Evolutionary conservation across 2,888 invertebrate species (phyloP), one percentile per base, ranked within the genome.

Genomic region (Lithophane semibrunnea): DNA sequence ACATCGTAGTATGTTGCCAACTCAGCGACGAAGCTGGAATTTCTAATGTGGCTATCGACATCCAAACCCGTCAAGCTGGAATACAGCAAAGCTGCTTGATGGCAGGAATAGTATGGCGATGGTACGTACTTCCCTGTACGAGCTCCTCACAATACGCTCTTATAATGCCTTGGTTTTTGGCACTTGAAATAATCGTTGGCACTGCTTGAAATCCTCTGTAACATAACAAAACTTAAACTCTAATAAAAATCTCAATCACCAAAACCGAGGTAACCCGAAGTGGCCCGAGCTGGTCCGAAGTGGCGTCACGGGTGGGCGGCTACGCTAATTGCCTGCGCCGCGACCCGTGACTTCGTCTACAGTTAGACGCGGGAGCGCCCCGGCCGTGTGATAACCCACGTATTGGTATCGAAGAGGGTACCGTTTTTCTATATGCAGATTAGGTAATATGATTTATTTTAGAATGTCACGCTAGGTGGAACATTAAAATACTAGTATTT

Each of bases 261-360:
- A 76, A 87, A 85, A 74, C 73, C 84, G 81, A 82, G 21, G 76
- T 79, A 77, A 83, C 86, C 86, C 88, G 90, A 89, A 86, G 87
- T 90, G 88, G 90, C 75, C 84, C 88, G 91, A 88, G 87, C 84
- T 84, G 85, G 88, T 80, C 88, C 88, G 87, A 89, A 89, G 88
- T 71, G 88, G 82, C 89, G 94, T 92, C 93, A 91, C 95, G 95
- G 95, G 95, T 94, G 95, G 95, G 90, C 91, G 95, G 88, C 79
- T 90, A 80, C 86, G 84, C 91, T 95, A 94, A 95, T 94, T 92
- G 94, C 89, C 86, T 85, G 83, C 79, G 88, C 91, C 75, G 86
- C 92, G 92, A 93, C 93, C 93, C 93, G 91, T 93, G 93, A 92
- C 92, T 68, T 68, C 60, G 37, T 68, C 68, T 88, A 92, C 93